Percentiles rank a stretch among this genome's conserved stretches.
Evolutionary conservation across 2,113 vertebrate genomes (phyloP).

Genomic region (Tetraodon nigroviridis): DNA sequence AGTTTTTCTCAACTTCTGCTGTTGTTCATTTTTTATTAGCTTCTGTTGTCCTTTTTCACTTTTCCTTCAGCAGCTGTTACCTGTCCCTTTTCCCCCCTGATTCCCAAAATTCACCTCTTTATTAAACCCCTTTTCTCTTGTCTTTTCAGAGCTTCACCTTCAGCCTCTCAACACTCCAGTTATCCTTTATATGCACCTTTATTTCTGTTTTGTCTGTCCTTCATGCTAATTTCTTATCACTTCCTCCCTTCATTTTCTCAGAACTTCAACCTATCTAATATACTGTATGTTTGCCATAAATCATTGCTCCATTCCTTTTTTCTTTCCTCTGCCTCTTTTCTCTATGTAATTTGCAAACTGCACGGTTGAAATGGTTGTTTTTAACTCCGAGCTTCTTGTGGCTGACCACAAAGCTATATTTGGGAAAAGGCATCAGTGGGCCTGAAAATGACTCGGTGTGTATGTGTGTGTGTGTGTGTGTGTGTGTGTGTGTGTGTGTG

Average conservation of each 20-base stretch:
- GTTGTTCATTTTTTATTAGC: constrained; percentile 1
- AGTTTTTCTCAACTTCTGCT: constrained; percentile 2
- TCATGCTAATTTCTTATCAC: not conserved
- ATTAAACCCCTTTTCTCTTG: not conserved
- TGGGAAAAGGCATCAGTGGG: constrained; percentile 61
- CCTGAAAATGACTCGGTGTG: constrained; percentile 62
- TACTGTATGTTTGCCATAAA: not conserved
- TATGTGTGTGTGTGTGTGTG: constrained; percentile 13
- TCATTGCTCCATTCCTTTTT: constrained; percentile 2
- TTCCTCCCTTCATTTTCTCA: constrained; percentile 2
- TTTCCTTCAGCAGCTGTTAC: not conserved
- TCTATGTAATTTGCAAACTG: constrained; percentile 65
- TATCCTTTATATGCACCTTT: not conserved
- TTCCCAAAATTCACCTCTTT: not conserved
- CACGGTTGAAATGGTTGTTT: constrained; percentile 65
- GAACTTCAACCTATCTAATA: no score
- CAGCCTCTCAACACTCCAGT: not conserved
- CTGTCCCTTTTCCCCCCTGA: not conserved
- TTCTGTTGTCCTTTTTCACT: not conserved
- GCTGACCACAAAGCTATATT: constrained; percentile 70
- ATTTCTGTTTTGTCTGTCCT: not conserved
- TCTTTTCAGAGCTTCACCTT: not conserved
- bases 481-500: constrained; percentile 32
- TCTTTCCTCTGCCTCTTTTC: constrained; percentile 14
- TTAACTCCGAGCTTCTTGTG: constrained; percentile 65